These are phyloP conservation scores for Anniella stebbinsi DNA, from an alignment of 2,797 vertebrate genomes.

Conservation along the genomic window DNA sequence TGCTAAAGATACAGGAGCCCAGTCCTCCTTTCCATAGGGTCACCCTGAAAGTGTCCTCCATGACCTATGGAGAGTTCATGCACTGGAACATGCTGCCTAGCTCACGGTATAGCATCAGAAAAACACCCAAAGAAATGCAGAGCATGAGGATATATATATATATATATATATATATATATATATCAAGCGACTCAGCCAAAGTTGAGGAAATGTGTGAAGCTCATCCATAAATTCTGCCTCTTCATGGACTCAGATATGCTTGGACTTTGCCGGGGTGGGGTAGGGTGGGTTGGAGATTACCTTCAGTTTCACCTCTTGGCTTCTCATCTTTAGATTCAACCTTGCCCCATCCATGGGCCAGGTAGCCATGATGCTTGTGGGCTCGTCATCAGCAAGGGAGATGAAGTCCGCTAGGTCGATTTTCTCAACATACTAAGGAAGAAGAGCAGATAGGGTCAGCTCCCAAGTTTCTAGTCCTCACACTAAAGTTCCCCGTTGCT, in stretches of 20 bases:
- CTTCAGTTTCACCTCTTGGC: conserved; percentile 79
- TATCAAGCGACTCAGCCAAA: no score
- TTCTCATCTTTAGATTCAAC: conserved; percentile 76
- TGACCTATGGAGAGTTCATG: background rate
- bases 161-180: no score
- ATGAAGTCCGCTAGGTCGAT: conserved; percentile 79
- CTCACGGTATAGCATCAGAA: no score
- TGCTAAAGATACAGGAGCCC: no score
- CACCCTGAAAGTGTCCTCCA: no score
- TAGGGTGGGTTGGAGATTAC: conserved; percentile 70
- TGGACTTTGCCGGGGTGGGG: background rate
- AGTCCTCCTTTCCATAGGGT: no score
- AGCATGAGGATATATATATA: no score
- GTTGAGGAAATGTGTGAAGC: no score
- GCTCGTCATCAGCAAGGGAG: conserved; percentile 78
- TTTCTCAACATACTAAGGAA: conserved; percentile 85
- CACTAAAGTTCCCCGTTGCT: background rate
- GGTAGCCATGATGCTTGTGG: conserved; percentile 15
- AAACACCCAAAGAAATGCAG: background rate
- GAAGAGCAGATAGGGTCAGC: background rate
- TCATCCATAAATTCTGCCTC: no score
- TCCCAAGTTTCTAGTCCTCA: background rate
- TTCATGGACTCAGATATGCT: no score
- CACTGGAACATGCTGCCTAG: background rate
- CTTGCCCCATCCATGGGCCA: conserved; percentile 65